Base-by-base conservation (phyloP, 2,113 vertebrate genomes). In the Ceratotherium simum region DNA sequence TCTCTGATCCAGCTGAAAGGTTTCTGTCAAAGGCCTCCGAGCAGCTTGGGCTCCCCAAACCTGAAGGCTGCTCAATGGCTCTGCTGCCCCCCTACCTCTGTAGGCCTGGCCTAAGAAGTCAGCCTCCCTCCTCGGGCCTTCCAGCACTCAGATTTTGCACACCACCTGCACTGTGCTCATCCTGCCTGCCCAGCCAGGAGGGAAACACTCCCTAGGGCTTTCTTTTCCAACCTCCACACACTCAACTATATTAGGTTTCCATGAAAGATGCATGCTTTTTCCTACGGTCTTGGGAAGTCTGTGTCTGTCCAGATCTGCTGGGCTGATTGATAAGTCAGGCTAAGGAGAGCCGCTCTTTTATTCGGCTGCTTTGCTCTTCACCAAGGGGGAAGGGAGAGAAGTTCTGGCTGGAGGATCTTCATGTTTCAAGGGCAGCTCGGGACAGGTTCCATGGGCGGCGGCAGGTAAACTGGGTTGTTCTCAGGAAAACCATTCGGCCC, bases 181-280 rank as follows among this genome's bases (percentile, higher is more conserved):
- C 9, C 48, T 67, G 25, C 29, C 65, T 58, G 64, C 27, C 29
- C 17, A 48, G 23, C 10, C 25, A 46, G 17, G 20, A 83, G 6
- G 8, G 67, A 67, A 33, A 51, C 25, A 6, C 7, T n/a, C 16
- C 1, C 6, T 13, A 65, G 14, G 62, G n/a, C 18, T 56, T 82
- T 56, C 9, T 95, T 25, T 51, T 14, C 54, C 54, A 93, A 3
- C 18, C 16, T 79, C 42, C 65, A 89, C 16, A 33, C 4, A 0
- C 27, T 85, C 23, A 42, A 23, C 33, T 78, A 70, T 62, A 93
- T 90, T 93, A 69, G 29, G 29, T 96, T 91, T 91, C 73, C 46
- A 75, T 95, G 75, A 96, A 96, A 95, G 70, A 96, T 95, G 76
- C 16, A 95, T 67, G 56, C 11, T 62, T 91, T 96, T 72, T 96